Conservation (phyloP, 2,113 vertebrate species). For the Lagenorhynchus albirostris region DNA sequence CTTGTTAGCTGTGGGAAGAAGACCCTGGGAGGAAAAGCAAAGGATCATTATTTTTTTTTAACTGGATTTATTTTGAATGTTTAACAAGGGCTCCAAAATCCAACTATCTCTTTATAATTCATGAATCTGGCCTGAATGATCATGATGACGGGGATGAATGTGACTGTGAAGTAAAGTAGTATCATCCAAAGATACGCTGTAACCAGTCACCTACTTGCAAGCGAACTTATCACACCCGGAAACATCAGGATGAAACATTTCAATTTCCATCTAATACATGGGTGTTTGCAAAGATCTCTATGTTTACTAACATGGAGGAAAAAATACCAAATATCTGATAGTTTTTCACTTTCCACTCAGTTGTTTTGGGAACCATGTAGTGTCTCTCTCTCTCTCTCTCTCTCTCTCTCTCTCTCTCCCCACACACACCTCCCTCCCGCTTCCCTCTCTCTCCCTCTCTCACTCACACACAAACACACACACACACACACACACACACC, state of each 20-base stretch:
- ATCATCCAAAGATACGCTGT: background rate
- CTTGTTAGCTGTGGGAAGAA: background rate
- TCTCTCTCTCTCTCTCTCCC: too few relatives aligned
- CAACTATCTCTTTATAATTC: background rate
- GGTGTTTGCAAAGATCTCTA: background rate
- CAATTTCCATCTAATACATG: background rate
- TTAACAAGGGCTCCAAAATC: conserved; percentile 6
- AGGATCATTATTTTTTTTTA: background rate
- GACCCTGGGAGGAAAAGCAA: background rate
- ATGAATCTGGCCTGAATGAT: background rate
- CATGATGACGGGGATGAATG: background rate
- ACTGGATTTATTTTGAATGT: background rate
- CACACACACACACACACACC: background rate
- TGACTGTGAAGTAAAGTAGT: background rate
- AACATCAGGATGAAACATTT: background rate
- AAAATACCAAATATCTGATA: background rate
- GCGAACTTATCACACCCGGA: background rate
- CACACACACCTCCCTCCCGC: background rate
- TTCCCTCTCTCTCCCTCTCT: background rate
- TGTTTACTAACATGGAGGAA: background rate
- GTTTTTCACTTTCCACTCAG: background rate
- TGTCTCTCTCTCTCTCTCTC: background rate
- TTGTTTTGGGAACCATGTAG: background rate
- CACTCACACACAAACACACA: too few relatives aligned
- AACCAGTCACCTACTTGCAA: background rate